phyloP scores from a whole-genome alignment of 2,888 invertebrate species.

The Agrochola circellaris region DNA sequence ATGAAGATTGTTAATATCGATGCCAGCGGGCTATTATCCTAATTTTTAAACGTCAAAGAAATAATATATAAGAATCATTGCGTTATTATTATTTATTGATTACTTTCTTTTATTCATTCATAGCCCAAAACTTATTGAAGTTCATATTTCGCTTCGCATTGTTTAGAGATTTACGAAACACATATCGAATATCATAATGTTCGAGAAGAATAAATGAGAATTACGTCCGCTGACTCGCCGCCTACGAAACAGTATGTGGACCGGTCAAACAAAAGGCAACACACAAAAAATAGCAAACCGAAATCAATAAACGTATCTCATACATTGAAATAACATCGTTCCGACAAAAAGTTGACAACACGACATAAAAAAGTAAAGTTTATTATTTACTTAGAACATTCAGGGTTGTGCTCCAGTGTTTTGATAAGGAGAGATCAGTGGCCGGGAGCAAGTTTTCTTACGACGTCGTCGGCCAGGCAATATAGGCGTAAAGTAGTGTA shows the following conservation, averaged over 20 bases:
- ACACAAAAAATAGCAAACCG: conserved; percentile 62
- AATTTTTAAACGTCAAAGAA: background rate
- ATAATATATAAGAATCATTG: background rate
- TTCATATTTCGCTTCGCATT: conserved; percentile 36
- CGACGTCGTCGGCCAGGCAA: conserved; percentile 64
- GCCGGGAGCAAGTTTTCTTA: conserved; percentile 72
- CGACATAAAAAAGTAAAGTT: conserved; percentile 59
- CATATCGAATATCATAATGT: conserved; percentile 52
- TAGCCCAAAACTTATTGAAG: conserved; percentile 5
- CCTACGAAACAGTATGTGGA: conserved; percentile 55
- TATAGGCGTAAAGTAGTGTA: conserved; percentile 74
- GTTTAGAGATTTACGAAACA: conserved; percentile 43
- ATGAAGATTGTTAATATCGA: background rate
- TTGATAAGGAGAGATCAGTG: conserved; percentile 72
- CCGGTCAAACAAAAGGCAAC: conserved; percentile 59
- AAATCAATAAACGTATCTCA: conserved; percentile 63
- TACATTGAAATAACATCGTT: conserved; percentile 53
- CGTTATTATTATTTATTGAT: conserved; percentile 1
- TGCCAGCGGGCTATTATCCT: background rate
- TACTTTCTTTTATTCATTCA: background rate
- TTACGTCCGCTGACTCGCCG: conserved; percentile 31
- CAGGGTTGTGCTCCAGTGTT: conserved; percentile 67
- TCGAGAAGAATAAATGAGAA: conserved; percentile 44
- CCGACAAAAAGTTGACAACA: conserved; percentile 60
- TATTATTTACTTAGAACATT: conserved; percentile 60